phyloP scores from a whole-genome alignment of 2,888 invertebrate genomes.

The Protodeltote pygarga region DNA sequence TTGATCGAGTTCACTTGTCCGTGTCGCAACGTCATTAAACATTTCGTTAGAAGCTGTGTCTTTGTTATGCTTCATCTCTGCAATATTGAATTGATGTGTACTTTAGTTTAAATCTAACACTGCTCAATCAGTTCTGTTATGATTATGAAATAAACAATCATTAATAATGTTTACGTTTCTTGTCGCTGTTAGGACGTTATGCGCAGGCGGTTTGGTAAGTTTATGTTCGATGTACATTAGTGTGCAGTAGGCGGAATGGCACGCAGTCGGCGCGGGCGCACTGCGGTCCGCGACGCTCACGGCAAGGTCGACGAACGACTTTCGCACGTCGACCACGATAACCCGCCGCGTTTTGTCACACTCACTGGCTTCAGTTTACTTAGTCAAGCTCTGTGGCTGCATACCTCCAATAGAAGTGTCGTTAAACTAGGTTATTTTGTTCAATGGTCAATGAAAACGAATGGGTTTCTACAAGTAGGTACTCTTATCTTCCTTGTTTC shows the following conservation, averaged over 20 bases:
- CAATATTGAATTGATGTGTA: conserved; percentile 17
- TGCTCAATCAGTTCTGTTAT: conserved; percentile 34
- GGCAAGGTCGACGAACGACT: conserved; percentile 86
- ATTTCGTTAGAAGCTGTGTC: conserved; percentile 27
- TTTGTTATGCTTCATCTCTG: conserved; percentile 26
- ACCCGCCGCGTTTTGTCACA: conserved; percentile 62
- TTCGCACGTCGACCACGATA: conserved; percentile 75
- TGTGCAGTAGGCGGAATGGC: conserved; percentile 80
- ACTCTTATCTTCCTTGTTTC: too few species aligned
- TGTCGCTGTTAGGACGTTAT: conserved; percentile 7
- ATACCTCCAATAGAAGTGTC: conserved; percentile 21
- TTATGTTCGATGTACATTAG: conserved; percentile 57
- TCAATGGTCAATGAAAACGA: not conserved
- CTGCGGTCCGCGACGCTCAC: conserved; percentile 58
- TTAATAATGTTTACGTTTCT: conserved; percentile 12
- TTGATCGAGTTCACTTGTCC: conserved; percentile 36
- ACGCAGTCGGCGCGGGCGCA: conserved; percentile 69
- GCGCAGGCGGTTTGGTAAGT: conserved; percentile 29
- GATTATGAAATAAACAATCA: too few species aligned
- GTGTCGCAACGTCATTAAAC: conserved; percentile 35
- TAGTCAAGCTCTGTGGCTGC: conserved; percentile 42
- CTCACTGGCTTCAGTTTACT: conserved; percentile 49
- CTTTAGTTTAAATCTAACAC: conserved; percentile 22
- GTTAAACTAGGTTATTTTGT: conserved; percentile 14
- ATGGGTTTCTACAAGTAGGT: not conserved